Evolutionary conservation across 1,140 invertebrate genomes (phyloP).

Genomic region (Listronotus bonariensis): DNA sequence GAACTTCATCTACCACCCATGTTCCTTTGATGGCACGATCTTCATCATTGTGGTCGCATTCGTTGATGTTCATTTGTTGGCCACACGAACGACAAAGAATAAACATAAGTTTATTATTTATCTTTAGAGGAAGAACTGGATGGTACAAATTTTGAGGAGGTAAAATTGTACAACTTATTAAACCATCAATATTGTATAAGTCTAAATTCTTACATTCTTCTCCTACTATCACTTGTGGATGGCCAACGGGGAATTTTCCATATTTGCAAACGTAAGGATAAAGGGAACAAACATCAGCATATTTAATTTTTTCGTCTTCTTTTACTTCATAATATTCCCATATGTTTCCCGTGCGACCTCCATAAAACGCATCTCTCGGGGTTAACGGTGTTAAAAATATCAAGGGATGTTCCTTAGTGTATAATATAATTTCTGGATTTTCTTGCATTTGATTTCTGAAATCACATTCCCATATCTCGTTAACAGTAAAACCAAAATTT

Average conservation of each 20-base stretch:
- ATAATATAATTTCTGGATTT: too few relatives aligned
- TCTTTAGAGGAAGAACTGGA: slow-evolving; percentile 46
- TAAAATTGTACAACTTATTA: slow-evolving; percentile 49
- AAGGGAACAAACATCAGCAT: slow-evolving; percentile 49
- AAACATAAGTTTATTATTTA: slow-evolving; percentile 49
- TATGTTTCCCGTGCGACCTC: too few relatives aligned
- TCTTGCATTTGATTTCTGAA: too few relatives aligned
- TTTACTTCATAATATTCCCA: too few relatives aligned
- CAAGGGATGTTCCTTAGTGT: too few relatives aligned
- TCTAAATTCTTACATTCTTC: slow-evolving; percentile 21
- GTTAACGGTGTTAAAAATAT: too few relatives aligned
- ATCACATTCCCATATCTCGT: too few relatives aligned
- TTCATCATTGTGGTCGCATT: slow-evolving; percentile 45
- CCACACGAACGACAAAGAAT: slow-evolving; percentile 46
- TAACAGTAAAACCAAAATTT: too few relatives aligned
- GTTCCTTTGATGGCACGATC: slow-evolving; percentile 52
- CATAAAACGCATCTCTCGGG: too few relatives aligned
- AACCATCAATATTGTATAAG: slow-evolving; percentile 35
- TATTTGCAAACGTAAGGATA: slow-evolving; percentile 52
- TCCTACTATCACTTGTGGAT: slow-evolving; percentile 43
- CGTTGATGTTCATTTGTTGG: slow-evolving; percentile 10
- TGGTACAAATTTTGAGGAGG: slow-evolving; percentile 49
- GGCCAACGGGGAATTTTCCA: slow-evolving; percentile 51
- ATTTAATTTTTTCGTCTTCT: too few relatives aligned
- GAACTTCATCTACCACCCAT: slow-evolving; percentile 53